These are phyloP conservation scores for Atlantisia rogersi DNA, from an alignment of 2,113 vertebrate genomes.

Conservation along the genomic window DNA sequence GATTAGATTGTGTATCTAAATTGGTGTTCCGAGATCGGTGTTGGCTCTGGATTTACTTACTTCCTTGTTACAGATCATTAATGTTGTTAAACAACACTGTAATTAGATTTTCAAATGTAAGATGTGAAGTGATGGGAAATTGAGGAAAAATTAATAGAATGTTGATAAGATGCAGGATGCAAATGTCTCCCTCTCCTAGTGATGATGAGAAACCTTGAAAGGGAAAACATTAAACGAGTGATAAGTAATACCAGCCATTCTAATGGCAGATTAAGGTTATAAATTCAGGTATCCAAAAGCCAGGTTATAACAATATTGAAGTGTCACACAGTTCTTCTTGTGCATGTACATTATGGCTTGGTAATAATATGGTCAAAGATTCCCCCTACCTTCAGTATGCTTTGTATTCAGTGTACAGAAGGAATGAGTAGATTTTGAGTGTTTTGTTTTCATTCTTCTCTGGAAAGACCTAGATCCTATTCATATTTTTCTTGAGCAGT, in stretches of 20 bases:
- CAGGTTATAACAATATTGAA: background rate
- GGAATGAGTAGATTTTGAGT: background rate
- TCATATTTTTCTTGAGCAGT: background rate
- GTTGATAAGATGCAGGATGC: background rate
- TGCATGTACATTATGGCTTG: accelerated
- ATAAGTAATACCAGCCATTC: background rate
- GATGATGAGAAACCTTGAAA: background rate
- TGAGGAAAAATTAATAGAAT: constrained; percentile 28
- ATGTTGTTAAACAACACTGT: constrained; percentile 20
- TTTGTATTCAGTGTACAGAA: background rate
- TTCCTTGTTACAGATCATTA: constrained; percentile 50
- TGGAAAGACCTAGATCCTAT: background rate
- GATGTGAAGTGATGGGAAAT: constrained; percentile 40
- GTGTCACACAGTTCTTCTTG: background rate
- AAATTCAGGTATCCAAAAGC: background rate
- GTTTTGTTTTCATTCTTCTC: background rate
- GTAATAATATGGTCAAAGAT: background rate
- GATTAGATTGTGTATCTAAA: constrained; percentile 10
- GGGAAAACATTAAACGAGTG: background rate
- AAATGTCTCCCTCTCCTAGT: background rate
- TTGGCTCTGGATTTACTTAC: constrained; percentile 52
- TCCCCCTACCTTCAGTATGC: background rate
- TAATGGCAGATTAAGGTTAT: background rate
- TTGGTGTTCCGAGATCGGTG: background rate
- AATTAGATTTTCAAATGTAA: constrained; percentile 49